These are phyloP conservation scores for Trypoxylon attenuatum DNA, from an alignment of 2,888 invertebrate species.

Conservation along the genomic window DNA sequence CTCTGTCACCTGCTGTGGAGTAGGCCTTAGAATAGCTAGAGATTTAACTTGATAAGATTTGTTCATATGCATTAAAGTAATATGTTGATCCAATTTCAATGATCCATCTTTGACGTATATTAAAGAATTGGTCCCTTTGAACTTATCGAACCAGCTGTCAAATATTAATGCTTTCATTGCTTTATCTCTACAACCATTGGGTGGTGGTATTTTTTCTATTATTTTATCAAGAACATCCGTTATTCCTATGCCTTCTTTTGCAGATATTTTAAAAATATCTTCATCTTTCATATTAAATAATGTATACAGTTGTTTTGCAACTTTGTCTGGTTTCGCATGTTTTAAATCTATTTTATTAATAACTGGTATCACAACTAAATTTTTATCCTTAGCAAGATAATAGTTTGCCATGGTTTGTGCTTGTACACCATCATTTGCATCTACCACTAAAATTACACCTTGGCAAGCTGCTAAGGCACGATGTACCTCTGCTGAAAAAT, in stretches of 20 bases:
- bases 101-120: slow-evolving; percentile 87
- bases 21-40: slow-evolving; percentile 87
- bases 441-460: slow-evolving; percentile 95
- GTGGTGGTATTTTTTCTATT: slow-evolving; percentile 86
- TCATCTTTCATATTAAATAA: slow-evolving; percentile 87
- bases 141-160: slow-evolving; percentile 95
- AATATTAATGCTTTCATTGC: slow-evolving; percentile 89
- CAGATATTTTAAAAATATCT: slow-evolving; percentile 89
- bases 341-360: slow-evolving; percentile 98
- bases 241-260: slow-evolving; percentile 92
- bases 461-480: slow-evolving; percentile 94
- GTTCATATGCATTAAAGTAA: slow-evolving; percentile 82
- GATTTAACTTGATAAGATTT: slow-evolving; percentile 87
- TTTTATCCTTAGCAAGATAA: slow-evolving; percentile 89
- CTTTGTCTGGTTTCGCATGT: slow-evolving; percentile 89
- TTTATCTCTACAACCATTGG: slow-evolving; percentile 77
- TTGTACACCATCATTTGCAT: slow-evolving; percentile 96
- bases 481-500: slow-evolving; percentile 96
- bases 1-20: slow-evolving; percentile 80
- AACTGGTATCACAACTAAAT: slow-evolving; percentile 91
- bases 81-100: slow-evolving; percentile 83
- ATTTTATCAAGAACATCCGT: slow-evolving; percentile 85
- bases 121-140: slow-evolving; percentile 86
- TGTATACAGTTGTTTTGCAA: slow-evolving; percentile 84
- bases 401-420: slow-evolving; percentile 99